Conservation (phyloP, 2,113 vertebrate genomes). For the Nyctereutes procyonoides region DNA sequence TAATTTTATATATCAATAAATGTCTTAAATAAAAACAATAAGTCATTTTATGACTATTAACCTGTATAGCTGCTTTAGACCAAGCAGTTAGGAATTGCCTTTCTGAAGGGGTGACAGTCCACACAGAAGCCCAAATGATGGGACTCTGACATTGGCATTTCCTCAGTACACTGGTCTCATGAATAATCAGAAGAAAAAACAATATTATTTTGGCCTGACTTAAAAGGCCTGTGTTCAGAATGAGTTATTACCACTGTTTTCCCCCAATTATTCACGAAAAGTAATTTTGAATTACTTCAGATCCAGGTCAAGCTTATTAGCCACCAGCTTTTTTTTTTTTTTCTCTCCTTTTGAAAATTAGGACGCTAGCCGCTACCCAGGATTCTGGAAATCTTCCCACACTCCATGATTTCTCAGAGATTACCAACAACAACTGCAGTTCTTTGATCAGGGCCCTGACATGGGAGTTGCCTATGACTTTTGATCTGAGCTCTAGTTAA, state of each 20-base stretch:
- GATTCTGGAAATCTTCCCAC: not conserved
- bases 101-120: not conserved
- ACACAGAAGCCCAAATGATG: not conserved
- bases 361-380: not conserved
- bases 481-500: slow-evolving; percentile 38
- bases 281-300: slow-evolving; percentile 38
- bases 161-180: not conserved
- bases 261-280: not conserved
- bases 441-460: slow-evolving; percentile 47
- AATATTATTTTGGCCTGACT: not conserved
- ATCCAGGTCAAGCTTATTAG: slow-evolving; percentile 31
- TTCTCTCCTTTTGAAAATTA: slow-evolving; percentile 33
- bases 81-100: not conserved
- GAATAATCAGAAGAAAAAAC: not conserved
- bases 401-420: slow-evolving; percentile 28
- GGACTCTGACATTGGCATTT: not conserved
- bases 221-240: not conserved
- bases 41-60: not conserved
- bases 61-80: not conserved
- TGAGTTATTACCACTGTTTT: not conserved
- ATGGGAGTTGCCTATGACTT: not conserved
- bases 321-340: not conserved
- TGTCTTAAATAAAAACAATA: slow-evolving; percentile 35
- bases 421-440: not conserved
- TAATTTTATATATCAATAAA: not conserved